Evolutionary conservation across 1,140 invertebrate genomes (phyloP), one percentile per base, ranked within the genome.

Genomic region (Drosophila kikkawai): DNA sequence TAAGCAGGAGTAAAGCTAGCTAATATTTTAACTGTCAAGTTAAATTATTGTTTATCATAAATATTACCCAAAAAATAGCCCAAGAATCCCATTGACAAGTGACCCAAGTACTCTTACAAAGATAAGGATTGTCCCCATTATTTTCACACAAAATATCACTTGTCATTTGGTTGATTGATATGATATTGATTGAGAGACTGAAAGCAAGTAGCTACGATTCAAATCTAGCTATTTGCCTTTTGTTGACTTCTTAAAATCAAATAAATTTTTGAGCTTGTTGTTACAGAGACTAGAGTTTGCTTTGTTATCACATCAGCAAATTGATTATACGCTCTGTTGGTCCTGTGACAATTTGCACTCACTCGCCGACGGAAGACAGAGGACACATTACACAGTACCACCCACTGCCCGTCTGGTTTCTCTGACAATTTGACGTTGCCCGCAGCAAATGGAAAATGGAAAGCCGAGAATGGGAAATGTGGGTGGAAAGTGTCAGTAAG

Each of bases 291-390:
- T 73, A 29, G 50, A 37, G 44, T 63, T 78, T 78, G 61, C 45
- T 78, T 69, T 69, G 75, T 55, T 67, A 56, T 78, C 42, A 50
- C 64, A 70, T 78, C 65, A 78, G 65, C 57, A 78, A 70, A 78
- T 78, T 78, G 75, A 78, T 78, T 78, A 78, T 58, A 58, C 75
- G 75, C 75, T 45, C 75, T 17, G 75, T 61, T 77, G 75, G 65
- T 34, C 58, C 51, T 39, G 57, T 70, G 42, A 50, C 67, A 55
- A 41, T 73, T 58, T 70, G 44, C 44, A 60, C 53, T 71, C 37
- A 50, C 29, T 73, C 32, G 12, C 11, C 19, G 15, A 6, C 32
- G 44, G 45, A 47, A 22, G 7, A 47, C 45, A 0, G 0, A 50
- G 26, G 26, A 50, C 48, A 50, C 48, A 48, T 48, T 17, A 42